Evolutionary conservation across 2,797 vertebrate species (phyloP), one percentile per base, ranked within the genome.

Genomic region (Okamejei kenojei): DNA sequence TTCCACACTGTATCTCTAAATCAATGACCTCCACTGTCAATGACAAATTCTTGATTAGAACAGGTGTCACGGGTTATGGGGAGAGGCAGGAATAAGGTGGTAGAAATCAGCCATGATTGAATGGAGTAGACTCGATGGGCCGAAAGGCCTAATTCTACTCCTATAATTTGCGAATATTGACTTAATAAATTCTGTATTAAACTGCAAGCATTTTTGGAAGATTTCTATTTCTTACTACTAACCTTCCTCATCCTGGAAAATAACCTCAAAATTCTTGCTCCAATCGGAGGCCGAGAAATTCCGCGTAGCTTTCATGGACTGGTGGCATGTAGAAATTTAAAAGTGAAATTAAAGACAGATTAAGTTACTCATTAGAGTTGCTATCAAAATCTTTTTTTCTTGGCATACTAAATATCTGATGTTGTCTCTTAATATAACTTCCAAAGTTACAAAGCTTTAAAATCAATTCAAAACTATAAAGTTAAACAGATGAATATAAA

Each of bases 181-280:
- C 9, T 32, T 45, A 73, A 73, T 91, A 45, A 7, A 45, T 54
- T 91, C 38, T 74, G 54, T 21, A 54, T 74, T 91, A 23, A 91
- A 74, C 65, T 21, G 54, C 17, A 73, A 90, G 19, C 32, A 71
- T 7, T 71, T 38, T 71, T 45, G n/a, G 17, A 90, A 90, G 13
- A 26, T 38, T 68, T 90, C 19, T 71, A 15, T 11, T 17, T 21
- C 73, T 91, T 61, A 94, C 93, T 94, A 96, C 96, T 96, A 94
- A 99, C 99, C 99, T 98, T 99, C 99, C 95, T 99, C 99, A 94
- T 99, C 98, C 94, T 98, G 98, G 95, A 99, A 99, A 95, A 98
- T 96, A 21, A 99, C 98, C 96, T 99, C 99, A 94, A 99, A 99
- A 96, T 98, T 99, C 96, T 99, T 99, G 96, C 97, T 98, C 99